These are phyloP conservation scores for Cheilinus undulatus DNA, from an alignment of 2,113 vertebrate genomes.

Conservation along the genomic window DNA sequence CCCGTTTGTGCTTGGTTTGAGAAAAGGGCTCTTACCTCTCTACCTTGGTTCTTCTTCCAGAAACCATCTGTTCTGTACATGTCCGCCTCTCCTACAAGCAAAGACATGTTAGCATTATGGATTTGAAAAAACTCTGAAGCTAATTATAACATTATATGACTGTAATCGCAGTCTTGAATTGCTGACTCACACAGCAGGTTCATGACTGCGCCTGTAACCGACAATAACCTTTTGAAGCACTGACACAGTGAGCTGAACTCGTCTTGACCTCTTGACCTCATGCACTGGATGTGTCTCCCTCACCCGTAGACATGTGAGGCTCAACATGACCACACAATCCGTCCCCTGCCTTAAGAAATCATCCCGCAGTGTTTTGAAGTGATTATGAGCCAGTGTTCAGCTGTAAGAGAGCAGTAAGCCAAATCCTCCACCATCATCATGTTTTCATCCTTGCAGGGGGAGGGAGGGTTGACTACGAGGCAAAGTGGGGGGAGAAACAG, in stretches of 20 bases:
- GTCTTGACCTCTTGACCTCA: constrained; percentile 74
- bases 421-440: constrained; percentile 67
- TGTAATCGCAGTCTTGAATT: not conserved
- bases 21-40: not conserved
- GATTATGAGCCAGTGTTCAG: not conserved
- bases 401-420: constrained; percentile 46
- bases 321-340: constrained; percentile 10
- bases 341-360: not conserved
- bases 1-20: too few relatives aligned
- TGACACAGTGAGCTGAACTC: constrained; percentile 56
- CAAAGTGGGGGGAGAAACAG: constrained; percentile 60
- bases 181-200: not conserved
- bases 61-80: not conserved
- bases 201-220: not conserved
- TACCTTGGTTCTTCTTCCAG: too few relatives aligned
- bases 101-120: not conserved
- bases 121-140: not conserved
- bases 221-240: constrained; percentile 40
- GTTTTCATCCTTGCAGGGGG: constrained; percentile 74
- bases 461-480: constrained; percentile 73
- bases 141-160: not conserved
- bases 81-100: not conserved
- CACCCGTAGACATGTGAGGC: constrained; percentile 36
- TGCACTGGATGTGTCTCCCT: constrained; percentile 44
- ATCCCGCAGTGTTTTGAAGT: not conserved